A percentile compares a stretch with the other conserved stretches of the same genome.
These are phyloP conservation scores for Rhizomys pruinosus DNA, from an alignment of 2,113 vertebrate species.

Conservation along the genomic window DNA sequence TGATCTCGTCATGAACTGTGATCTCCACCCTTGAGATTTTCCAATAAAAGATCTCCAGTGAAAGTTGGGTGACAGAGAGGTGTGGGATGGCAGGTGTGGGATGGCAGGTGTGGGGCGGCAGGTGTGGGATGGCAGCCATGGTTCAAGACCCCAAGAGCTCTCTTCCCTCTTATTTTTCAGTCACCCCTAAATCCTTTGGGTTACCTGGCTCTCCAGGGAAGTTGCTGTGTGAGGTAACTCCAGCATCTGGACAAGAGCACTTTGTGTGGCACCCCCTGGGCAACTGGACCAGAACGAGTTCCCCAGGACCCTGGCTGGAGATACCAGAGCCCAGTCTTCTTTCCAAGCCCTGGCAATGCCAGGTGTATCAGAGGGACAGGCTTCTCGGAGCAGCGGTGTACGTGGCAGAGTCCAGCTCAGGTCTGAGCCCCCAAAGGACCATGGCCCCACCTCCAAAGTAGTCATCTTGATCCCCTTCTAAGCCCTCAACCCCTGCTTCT, in stretches of 20 bases:
- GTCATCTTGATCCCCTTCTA: not conserved
- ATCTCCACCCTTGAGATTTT: not conserved
- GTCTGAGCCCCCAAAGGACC: conserved; percentile 34
- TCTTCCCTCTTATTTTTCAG: conserved; percentile 67
- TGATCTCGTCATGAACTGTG: not conserved
- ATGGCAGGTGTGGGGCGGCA: not conserved
- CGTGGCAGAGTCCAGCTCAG: conserved; percentile 42
- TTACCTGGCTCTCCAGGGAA: conserved; percentile 45
- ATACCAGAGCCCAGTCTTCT: conserved; percentile 13
- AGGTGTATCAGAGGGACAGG: conserved; percentile 58
- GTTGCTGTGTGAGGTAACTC: conserved; percentile 76
- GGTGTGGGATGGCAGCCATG: too few relatives aligned
- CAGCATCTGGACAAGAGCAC: conserved; percentile 65
- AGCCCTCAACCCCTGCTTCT: rapidly evolving
- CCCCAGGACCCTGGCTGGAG: conserved; percentile 71
- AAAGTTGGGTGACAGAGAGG: not conserved
- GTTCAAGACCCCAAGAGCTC: not conserved
- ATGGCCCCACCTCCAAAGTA: not conserved
- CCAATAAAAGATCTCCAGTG: not conserved
- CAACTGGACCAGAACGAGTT: not conserved
- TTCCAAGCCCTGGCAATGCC: conserved; percentile 72
- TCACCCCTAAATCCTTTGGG: conserved; percentile 62
- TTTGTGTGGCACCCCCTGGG: conserved; percentile 82
- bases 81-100: not conserved
- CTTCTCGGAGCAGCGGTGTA: conserved; percentile 55